phyloP scores from a whole-genome alignment of 2,113 vertebrate species.

The Ivindomyrus marchei region DNA sequence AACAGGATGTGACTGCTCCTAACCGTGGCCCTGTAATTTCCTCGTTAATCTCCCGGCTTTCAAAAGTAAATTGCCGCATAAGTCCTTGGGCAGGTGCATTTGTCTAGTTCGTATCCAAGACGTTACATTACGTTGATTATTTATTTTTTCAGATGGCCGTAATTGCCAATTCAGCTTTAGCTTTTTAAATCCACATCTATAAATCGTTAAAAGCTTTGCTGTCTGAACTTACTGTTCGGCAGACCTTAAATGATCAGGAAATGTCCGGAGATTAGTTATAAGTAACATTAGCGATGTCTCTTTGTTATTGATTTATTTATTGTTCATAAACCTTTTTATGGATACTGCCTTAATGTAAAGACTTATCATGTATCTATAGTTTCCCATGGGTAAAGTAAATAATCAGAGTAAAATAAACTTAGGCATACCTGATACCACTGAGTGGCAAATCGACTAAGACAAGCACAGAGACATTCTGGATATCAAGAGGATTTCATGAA shows the following conservation, averaged over 20 bases:
- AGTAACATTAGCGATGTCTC: neutral
- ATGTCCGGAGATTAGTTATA: neutral
- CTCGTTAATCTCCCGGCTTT: conserved; percentile 4
- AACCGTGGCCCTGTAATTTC: neutral
- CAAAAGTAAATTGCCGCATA: neutral
- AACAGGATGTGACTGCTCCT: conserved; percentile 14
- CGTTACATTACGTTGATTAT: neutral
- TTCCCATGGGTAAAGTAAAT: neutral
- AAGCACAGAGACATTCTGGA: neutral
- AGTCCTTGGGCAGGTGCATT: neutral
- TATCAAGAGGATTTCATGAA: neutral
- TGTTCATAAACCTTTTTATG: neutral
- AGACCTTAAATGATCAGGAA: neutral
- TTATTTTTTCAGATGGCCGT: neutral
- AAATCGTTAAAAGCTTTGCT: neutral
- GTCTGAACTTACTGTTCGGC: neutral
- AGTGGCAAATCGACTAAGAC: neutral
- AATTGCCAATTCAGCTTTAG: neutral
- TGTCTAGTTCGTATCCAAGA: neutral
- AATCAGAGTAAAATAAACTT: neutral
- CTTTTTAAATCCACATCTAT: neutral
- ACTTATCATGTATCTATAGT: neutral
- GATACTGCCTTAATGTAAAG: neutral
- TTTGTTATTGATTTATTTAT: neutral
- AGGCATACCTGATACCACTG: neutral